Percentiles rank a stretch among this genome's conserved stretches.
Conservation (phyloP, 2,113 vertebrate genomes). For the Chionomys nivalis region DNA sequence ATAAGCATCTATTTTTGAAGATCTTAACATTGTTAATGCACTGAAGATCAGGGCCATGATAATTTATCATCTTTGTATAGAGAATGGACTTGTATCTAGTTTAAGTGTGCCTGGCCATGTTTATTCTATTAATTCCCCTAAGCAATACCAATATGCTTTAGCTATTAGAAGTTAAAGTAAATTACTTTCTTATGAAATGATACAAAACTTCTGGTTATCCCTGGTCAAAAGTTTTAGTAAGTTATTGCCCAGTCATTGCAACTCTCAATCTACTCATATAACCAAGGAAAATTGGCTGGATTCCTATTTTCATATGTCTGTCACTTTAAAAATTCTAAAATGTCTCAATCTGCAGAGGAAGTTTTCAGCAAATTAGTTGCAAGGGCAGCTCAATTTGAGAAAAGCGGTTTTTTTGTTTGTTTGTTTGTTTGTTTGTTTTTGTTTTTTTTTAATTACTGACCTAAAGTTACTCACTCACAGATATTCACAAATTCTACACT, state of each 20-base stretch:
- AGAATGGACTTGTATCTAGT: conserved; percentile 75
- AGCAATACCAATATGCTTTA: conserved; percentile 79
- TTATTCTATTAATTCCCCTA: conserved; percentile 76
- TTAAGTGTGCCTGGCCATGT: conserved; percentile 64
- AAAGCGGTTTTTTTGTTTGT: not conserved
- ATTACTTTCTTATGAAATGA: conserved; percentile 77
- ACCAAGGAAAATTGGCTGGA: conserved; percentile 30
- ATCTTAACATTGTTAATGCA: conserved; percentile 18
- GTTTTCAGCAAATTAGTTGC: not conserved
- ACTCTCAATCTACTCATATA: conserved; percentile 62
- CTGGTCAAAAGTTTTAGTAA: conserved; percentile 83
- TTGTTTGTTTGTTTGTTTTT: no score
- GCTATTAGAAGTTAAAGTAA: conserved; percentile 84
- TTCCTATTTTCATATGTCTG: conserved; percentile 53
- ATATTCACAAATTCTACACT: not conserved
- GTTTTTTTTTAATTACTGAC: no score
- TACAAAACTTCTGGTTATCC: conserved; percentile 78
- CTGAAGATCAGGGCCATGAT: not conserved
- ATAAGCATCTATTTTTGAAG: conserved; percentile 7
- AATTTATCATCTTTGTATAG: conserved; percentile 79
- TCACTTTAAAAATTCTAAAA: conserved; percentile 36
- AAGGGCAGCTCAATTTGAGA: conserved; percentile 24
- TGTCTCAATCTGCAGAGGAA: not conserved
- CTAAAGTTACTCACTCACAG: not conserved
- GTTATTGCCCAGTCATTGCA: conserved; percentile 71